Evolutionary conservation across 2,113 vertebrate genomes (phyloP).

Genomic region (Oncorhynchus masou): DNA sequence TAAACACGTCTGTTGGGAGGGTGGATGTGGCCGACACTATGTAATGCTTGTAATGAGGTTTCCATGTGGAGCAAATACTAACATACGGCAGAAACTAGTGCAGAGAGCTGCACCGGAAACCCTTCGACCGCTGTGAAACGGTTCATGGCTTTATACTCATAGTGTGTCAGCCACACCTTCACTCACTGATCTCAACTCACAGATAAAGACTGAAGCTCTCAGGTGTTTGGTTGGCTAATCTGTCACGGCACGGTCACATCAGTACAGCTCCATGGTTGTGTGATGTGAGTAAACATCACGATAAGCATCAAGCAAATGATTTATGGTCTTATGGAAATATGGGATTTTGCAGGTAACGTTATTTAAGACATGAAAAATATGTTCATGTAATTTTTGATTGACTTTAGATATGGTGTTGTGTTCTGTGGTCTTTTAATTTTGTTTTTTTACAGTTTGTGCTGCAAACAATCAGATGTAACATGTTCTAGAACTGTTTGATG

Average conservation of each 20-base stretch:
- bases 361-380: slow-evolving; percentile 24
- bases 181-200: slow-evolving; percentile 16
- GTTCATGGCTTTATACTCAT: slow-evolving; percentile 59
- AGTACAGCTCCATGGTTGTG: slow-evolving; percentile 16
- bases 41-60: slow-evolving; percentile 50
- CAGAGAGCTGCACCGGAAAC: slow-evolving; percentile 66
- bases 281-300: slow-evolving; percentile 16
- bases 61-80: slow-evolving; percentile 38
- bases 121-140: slow-evolving; percentile 57
- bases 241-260: slow-evolving; percentile 1
- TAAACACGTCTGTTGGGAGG: neutral
- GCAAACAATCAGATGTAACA: neutral
- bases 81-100: slow-evolving; percentile 40
- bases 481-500: neutral
- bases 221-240: slow-evolving; percentile 63
- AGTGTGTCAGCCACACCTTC: no score
- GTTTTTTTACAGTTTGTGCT: neutral
- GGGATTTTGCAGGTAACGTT: slow-evolving; percentile 47
- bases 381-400: neutral
- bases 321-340: slow-evolving; percentile 11
- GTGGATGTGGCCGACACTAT: slow-evolving; percentile 56
- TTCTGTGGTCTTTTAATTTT: neutral
- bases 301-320: slow-evolving; percentile 3
- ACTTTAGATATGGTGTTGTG: neutral
- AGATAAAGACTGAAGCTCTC: slow-evolving; percentile 53